phyloP scores from a whole-genome alignment of 1,140 invertebrate genomes.

The Pararge aegeria region DNA sequence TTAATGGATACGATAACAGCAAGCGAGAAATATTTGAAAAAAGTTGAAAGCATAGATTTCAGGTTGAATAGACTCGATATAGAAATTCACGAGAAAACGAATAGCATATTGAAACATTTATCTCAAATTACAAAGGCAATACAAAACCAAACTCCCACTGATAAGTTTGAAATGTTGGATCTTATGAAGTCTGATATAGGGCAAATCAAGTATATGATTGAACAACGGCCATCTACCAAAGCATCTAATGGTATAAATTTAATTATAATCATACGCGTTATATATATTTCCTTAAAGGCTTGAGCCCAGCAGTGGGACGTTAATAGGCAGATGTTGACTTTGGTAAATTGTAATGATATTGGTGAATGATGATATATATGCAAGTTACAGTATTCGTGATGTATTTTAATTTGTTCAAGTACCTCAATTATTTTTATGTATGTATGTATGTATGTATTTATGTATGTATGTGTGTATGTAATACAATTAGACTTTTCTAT shows the following conservation, averaged over 20 bases:
- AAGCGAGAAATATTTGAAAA: conserved; percentile 68
- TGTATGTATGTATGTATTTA: too few species aligned
- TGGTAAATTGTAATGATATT: too few species aligned
- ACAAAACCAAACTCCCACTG: conserved; percentile 29
- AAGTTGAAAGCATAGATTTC: conserved; percentile 67
- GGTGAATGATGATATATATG: too few species aligned
- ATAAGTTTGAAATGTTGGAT: conserved; percentile 45
- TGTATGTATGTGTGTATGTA: too few species aligned
- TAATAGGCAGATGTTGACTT: too few species aligned
- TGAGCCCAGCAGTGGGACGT: too few species aligned
- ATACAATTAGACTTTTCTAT: too few species aligned
- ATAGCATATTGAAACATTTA: conserved; percentile 57
- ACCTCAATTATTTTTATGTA: too few species aligned
- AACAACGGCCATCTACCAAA: conserved; percentile 3
- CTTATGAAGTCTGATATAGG: conserved; percentile 43
- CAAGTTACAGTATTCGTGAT: too few species aligned
- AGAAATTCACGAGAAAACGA: conserved; percentile 69
- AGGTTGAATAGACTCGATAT: conserved; percentile 66
- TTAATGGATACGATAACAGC: conserved; percentile 63
- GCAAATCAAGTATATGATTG: conserved; percentile 37
- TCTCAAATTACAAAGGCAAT: conserved; percentile 47
- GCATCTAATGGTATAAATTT: conserved; percentile 26
- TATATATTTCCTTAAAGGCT: too few species aligned
- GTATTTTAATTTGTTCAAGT: too few species aligned
- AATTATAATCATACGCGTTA: too few species aligned